Percentiles rank a stretch among this genome's conserved stretches.
phyloP scores from a whole-genome alignment of 2,113 vertebrate species.

The Callipepla californica region DNA sequence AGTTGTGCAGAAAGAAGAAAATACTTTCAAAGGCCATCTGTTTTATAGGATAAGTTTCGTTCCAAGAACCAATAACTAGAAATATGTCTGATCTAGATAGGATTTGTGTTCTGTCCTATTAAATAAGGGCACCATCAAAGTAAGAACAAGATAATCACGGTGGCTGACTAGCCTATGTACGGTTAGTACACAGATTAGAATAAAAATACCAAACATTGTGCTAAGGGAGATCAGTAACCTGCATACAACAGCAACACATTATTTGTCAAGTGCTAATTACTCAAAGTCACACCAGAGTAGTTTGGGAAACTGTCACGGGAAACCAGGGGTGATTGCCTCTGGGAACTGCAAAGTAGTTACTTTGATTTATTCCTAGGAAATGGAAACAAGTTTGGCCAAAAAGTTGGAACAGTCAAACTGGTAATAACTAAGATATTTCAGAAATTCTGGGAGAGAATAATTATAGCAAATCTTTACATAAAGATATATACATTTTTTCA shows the following conservation, averaged over 20 bases:
- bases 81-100: background rate
- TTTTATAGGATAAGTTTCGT: background rate
- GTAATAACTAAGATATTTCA: background rate
- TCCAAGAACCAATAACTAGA: background rate
- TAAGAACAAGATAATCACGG: background rate
- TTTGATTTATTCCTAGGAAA: constrained; percentile 9
- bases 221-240: background rate
- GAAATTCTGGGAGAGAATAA: background rate
- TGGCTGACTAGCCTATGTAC: background rate
- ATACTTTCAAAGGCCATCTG: background rate
- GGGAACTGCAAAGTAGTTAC: background rate
- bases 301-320: background rate
- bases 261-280: background rate
- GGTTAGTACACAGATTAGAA: background rate
- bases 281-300: background rate
- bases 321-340: background rate
- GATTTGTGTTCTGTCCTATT: background rate
- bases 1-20: background rate
- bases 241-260: background rate
- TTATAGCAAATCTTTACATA: background rate
- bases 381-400: background rate
- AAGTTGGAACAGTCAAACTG: background rate
- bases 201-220: background rate
- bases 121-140: background rate
- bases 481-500: background rate